Evolutionary conservation across 2,888 invertebrate genomes (phyloP), one percentile per base, ranked within the genome.

Genomic region (Cerceris rybyensis): DNA sequence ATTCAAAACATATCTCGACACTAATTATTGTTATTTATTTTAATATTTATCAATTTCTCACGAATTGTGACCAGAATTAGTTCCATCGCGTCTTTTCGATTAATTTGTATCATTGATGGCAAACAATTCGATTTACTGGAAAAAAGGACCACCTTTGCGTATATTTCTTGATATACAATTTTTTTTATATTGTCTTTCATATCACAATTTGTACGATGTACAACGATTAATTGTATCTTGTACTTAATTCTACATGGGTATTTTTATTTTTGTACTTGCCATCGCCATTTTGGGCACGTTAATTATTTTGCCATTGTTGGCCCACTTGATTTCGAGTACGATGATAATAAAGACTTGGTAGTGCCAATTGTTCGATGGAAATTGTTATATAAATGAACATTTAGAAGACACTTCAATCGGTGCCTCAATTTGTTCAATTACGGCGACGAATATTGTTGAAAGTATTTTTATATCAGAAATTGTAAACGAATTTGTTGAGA

Each of bases 1-100:
- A 28, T 13, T 9, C 61, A 28, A 17, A n/a, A 58, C 42, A 13
- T 9, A 28, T 70, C 43, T 16, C 17, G 58, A 17, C 54, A 58
- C 61, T 66, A 58, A 14, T 49, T 43, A 63, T 65, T 63, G 49
- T 70, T 78, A 80, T 80, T 80, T 80, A 80, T 80, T 77, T 63
- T 52, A 59, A 1, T 79, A 77, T 73, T 80, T 78, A 73, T 80
- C 67, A 59, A 59, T 50, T 64, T 52, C 67, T 11, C 59, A 70
- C 59, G 28, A 4, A 28, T 28, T 28, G 28, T 28, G 28, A 28
- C 28, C 28, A 28, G 28, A 28, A 28, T 28, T 28, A 65, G 68
- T 64, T 49, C 14, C 43, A 54, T 42, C 49, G 43, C 28, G 52
- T 65, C 50, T 60, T 54, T 9, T 43, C 60, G 14, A 39, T 46